Conservation (phyloP, 2,113 vertebrate genomes). For the Phylloscopus whistleri region DNA sequence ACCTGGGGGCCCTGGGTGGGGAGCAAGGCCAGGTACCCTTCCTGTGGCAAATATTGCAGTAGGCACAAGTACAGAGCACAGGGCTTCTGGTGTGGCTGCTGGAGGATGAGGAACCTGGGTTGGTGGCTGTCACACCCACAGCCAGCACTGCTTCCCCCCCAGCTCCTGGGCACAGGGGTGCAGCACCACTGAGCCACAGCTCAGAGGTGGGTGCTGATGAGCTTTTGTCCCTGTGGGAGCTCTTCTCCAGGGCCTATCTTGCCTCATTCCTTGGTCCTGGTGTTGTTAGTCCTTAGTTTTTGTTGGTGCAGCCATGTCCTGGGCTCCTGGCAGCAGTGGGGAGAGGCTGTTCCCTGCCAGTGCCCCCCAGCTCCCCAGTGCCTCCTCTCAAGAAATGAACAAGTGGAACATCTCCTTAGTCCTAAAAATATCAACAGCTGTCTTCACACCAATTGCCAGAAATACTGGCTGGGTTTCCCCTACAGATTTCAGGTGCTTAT, state of each 20-base stretch:
- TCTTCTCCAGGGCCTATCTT: background rate
- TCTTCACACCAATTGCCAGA: background rate
- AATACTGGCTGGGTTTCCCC: background rate
- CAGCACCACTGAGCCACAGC: background rate
- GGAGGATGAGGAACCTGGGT: background rate
- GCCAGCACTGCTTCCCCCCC: background rate
- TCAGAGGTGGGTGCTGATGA: background rate
- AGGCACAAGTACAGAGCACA: background rate
- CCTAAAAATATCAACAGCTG: background rate
- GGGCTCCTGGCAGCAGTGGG: background rate
- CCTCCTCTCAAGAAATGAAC: background rate
- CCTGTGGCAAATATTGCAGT: background rate
- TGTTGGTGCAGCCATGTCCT: rapidly evolving
- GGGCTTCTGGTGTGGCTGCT: background rate
- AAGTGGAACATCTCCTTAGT: background rate
- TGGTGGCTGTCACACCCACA: background rate
- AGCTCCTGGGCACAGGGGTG: rapidly evolving
- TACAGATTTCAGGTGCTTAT: background rate
- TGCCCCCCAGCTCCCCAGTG: rapidly evolving
- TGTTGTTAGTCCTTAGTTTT: background rate
- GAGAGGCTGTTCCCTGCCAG: background rate
- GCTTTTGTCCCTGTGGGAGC: rapidly evolving
- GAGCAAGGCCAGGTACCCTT: background rate
- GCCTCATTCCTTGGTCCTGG: background rate
- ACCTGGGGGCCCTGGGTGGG: background rate